Percentiles rank a stretch among this genome's conserved stretches.
phyloP scores from a whole-genome alignment of 2,797 vertebrate genomes.

The Pangasius larnaudii region DNA sequence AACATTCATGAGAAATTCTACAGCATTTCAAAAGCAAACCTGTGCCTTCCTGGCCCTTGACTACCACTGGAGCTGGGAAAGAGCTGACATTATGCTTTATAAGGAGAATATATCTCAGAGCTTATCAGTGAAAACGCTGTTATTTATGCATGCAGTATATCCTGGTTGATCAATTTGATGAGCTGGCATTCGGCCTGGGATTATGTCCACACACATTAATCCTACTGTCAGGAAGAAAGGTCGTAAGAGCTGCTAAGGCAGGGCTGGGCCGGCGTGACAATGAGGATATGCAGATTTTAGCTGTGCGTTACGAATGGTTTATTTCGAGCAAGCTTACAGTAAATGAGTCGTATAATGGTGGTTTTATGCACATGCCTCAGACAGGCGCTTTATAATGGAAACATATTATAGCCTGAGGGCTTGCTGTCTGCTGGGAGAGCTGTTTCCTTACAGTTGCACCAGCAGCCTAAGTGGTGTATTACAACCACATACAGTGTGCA shows the following conservation, averaged over 20 bases:
- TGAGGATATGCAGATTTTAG: conserved; percentile 42
- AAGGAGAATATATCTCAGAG: conserved; percentile 10
- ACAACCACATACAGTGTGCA: conserved; percentile 8
- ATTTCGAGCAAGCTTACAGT: conserved; percentile 43
- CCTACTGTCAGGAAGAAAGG: conserved; percentile 44
- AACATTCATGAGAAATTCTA: conserved; percentile 3
- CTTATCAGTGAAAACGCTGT: conserved; percentile 39
- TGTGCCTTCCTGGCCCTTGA: background rate
- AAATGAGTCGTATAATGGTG: conserved; percentile 40
- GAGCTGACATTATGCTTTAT: conserved; percentile 21
- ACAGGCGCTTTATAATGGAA: conserved; percentile 50
- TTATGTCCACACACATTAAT: conserved; percentile 53
- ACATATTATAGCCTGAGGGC: conserved; percentile 54
- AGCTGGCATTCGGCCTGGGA: conserved; percentile 37
- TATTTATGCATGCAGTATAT: conserved; percentile 52
- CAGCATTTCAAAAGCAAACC: background rate
- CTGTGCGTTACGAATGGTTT: conserved; percentile 45
- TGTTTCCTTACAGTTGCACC: conserved; percentile 33
- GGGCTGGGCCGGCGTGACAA: background rate
- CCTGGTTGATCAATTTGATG: conserved; percentile 53
- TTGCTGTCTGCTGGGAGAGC: conserved; percentile 41
- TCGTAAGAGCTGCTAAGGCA: conserved; percentile 39
- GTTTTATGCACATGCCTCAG: conserved; percentile 34
- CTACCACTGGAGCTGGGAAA: background rate
- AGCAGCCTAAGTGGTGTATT: conserved; percentile 34